Conservation (phyloP, 2,797 vertebrate species). For the Liasis olivaceus region DNA sequence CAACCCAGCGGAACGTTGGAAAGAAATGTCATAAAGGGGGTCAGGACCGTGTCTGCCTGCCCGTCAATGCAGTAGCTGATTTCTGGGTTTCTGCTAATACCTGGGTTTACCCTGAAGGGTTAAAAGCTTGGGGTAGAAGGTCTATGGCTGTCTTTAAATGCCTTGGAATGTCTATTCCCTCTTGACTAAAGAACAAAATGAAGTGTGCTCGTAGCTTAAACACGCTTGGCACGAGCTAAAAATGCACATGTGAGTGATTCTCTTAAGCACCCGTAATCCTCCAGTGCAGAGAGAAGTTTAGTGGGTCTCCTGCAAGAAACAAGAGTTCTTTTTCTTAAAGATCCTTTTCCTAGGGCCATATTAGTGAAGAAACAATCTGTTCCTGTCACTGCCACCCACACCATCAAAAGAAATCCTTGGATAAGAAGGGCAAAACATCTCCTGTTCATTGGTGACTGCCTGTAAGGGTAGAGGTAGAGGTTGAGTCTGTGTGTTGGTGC, state of each 20-base stretch:
- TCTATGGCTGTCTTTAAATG: slow-evolving; percentile 46
- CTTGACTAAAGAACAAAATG: slow-evolving; percentile 56
- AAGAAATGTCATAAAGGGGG: too few relatives aligned
- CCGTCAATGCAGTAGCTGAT: neutral
- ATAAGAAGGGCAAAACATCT: neutral
- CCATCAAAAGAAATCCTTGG: too few relatives aligned
- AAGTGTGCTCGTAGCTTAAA: slow-evolving; percentile 59
- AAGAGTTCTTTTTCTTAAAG: slow-evolving; percentile 70
- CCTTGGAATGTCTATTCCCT: slow-evolving; percentile 61
- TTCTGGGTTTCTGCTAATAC: neutral
- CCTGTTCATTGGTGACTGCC: neutral
- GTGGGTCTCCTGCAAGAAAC: slow-evolving; percentile 67
- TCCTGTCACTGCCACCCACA: neutral
- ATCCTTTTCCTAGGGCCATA: slow-evolving; percentile 55
- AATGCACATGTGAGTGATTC: slow-evolving; percentile 75
- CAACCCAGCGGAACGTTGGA: too few relatives aligned
- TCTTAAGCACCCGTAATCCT: slow-evolving; percentile 75
- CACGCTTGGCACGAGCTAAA: slow-evolving; percentile 67
- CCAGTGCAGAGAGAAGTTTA: slow-evolving; percentile 74
- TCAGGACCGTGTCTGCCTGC: neutral
- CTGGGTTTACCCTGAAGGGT: slow-evolving; percentile 38
- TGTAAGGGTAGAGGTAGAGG: neutral
- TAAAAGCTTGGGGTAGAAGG: slow-evolving; percentile 41
- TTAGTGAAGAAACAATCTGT: slow-evolving; percentile 56
- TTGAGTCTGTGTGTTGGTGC: slow-evolving; percentile 14